A percentile compares a stretch with the other conserved stretches of the same genome.
Evolutionary conservation across 2,888 invertebrate species (phyloP).

Genomic region (Beris chalybata): DNA sequence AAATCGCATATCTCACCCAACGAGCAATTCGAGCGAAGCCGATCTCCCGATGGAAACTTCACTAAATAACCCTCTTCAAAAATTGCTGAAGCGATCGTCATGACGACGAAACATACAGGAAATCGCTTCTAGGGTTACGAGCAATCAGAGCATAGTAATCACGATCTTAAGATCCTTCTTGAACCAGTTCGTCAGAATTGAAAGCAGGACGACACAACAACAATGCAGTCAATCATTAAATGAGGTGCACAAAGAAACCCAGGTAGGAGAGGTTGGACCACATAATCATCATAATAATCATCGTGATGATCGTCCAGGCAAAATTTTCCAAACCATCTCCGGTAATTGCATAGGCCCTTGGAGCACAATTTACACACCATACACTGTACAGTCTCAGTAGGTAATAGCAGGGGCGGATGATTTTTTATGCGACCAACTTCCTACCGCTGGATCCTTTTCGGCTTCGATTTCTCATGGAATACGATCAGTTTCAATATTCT

Average conservation of each 20-base stretch:
- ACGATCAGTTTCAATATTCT: not conserved
- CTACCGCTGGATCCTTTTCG: not conserved
- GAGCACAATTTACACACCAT: not conserved
- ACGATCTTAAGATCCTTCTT: slow-evolving; percentile 18
- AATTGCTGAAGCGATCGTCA: slow-evolving; percentile 9
- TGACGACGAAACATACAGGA: slow-evolving; percentile 35
- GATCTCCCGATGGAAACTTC: not conserved
- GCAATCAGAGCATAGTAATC: slow-evolving; percentile 34
- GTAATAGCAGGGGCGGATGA: slow-evolving; percentile 19
- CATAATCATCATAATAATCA: slow-evolving; percentile 27
- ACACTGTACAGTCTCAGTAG: not conserved
- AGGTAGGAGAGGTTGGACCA: slow-evolving; percentile 33
- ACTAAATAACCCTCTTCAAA: slow-evolving; percentile 30
- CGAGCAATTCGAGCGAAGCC: slow-evolving; percentile 1
- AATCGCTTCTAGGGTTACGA: slow-evolving; percentile 39
- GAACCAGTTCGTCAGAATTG: slow-evolving; percentile 24
- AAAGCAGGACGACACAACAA: slow-evolving; percentile 25
- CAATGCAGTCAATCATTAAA: slow-evolving; percentile 31
- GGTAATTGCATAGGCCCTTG: slow-evolving; percentile 12
- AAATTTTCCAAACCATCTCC: slow-evolving; percentile 1
- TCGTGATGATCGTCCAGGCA: slow-evolving; percentile 7
- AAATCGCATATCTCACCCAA: slow-evolving; percentile 23
- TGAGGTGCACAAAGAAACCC: slow-evolving; percentile 17
- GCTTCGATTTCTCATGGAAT: not conserved
- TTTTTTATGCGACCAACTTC: not conserved